Conservation (phyloP, 2,113 vertebrate genomes). For the Nibea albiflora region DNA sequence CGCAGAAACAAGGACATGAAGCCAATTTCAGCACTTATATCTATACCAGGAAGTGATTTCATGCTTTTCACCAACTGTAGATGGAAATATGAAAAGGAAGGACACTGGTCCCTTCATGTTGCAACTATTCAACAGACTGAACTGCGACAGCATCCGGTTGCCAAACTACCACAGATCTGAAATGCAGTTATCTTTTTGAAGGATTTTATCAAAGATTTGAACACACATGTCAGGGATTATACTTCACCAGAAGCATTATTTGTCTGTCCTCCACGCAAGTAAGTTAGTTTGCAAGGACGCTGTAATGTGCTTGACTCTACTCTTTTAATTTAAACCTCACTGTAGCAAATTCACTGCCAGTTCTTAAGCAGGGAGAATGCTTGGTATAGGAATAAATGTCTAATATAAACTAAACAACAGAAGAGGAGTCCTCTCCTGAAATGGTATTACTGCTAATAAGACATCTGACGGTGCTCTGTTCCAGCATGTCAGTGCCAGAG, state of each 20-base stretch:
- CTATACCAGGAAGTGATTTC: background rate
- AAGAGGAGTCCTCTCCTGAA: background rate
- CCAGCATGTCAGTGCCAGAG: constrained; percentile 32
- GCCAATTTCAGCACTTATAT: background rate
- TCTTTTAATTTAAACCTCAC: constrained; percentile 7
- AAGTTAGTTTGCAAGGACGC: background rate
- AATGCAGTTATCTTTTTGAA: background rate
- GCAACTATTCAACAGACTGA: background rate
- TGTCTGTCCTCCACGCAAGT: background rate
- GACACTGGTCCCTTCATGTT: background rate
- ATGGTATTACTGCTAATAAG: constrained; percentile 29
- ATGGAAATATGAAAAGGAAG: background rate
- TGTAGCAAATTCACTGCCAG: background rate
- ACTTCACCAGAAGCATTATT: background rate
- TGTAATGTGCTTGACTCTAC: constrained; percentile 8
- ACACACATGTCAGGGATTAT: constrained; percentile 13
- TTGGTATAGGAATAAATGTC: background rate
- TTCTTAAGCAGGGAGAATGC: background rate
- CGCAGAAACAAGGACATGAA: background rate
- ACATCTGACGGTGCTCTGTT: constrained; percentile 30
- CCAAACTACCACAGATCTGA: background rate
- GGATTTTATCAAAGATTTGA: constrained; percentile 20
- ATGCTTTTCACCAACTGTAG: background rate
- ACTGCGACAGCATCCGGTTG: background rate
- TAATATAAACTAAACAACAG: constrained; percentile 4